Evolutionary conservation across 2,113 vertebrate genomes (phyloP), one percentile per base, ranked within the genome.

Genomic region (Panurus biarmicus): DNA sequence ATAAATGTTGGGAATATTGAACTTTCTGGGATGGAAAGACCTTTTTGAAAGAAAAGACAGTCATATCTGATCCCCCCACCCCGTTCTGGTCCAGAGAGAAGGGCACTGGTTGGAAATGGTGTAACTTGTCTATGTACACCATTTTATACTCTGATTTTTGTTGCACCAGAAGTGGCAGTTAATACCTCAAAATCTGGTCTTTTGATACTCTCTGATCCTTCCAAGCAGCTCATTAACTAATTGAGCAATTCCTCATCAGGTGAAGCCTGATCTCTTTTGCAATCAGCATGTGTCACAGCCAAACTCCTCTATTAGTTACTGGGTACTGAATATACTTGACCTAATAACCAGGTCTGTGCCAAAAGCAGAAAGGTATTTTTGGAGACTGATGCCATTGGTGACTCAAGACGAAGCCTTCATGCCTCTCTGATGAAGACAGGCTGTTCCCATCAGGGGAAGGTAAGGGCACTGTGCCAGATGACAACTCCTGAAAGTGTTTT

Each of bases 341-440:
- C 36, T 60, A 67, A 86, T 81, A 74, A 83, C 23, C 51, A 88
- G 29, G 24, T 57, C 54, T 60, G 35, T 77, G 53, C 65, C 78
- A 60, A 70, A 84, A 81, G n/a, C 28, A 56, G n/a, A 44, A 92
- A 56, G 13, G 57, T 73, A 33, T 62, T 84, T 95, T 88, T 60
- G 44, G 79, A 87, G 28, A 10, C 29, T 44, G 48, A 88, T 81
- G 44, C 48, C 42, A 31, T 16, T 77, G 60, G 51, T 90, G 65
- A 71, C 48, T 76, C 56, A 84, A 86, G 74, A 76, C 0, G 1
- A 70, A 91, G 44, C 9, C 33, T 89, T 80, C 50, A 6, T 36
- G 28, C 54, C n/a, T 69, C 42, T 48, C 38, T 85, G 62, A 81
- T 76, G 78, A 81, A 80, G 51, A 79, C n/a, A 67, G 53, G 7